These are phyloP conservation scores for Picathartes gymnocephalus DNA, from an alignment of 2,113 vertebrate genomes.

Conservation along the genomic window DNA sequence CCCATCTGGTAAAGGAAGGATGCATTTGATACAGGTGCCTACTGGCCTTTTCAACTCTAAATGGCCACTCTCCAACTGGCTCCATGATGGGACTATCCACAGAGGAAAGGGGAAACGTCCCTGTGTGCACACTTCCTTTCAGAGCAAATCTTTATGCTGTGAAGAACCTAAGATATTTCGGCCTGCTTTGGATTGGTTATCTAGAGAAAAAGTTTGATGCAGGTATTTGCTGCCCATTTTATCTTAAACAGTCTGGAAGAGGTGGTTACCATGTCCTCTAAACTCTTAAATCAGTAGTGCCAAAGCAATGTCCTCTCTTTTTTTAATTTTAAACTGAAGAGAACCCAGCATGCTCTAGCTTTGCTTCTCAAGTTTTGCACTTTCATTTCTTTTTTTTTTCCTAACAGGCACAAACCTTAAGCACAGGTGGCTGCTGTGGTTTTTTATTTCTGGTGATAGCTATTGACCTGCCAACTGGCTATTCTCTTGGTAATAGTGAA, in stretches of 20 bases:
- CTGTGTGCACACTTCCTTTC: neutral
- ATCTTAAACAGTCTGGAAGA: neutral
- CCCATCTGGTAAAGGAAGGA: constrained; percentile 44
- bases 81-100: neutral
- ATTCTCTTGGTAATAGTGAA: constrained; percentile 45
- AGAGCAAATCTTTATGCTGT: neutral
- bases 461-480: constrained; percentile 48
- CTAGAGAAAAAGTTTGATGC: neutral
- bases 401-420: neutral
- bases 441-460: constrained; percentile 42
- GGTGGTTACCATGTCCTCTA: neutral
- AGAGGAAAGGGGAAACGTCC: neutral
- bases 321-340: neutral
- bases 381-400: neutral
- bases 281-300: neutral
- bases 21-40: constrained; percentile 35
- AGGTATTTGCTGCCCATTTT: neutral
- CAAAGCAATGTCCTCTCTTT: neutral
- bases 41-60: constrained; percentile 15
- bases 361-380: neutral
- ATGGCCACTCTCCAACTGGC: constrained; percentile 33
- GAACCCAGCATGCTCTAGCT: neutral
- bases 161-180: neutral
- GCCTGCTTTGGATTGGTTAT: neutral
- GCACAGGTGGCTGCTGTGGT: constrained; percentile 35